Evolutionary conservation across 2,113 vertebrate species (phyloP).

Genomic region (Turnix velox): DNA sequence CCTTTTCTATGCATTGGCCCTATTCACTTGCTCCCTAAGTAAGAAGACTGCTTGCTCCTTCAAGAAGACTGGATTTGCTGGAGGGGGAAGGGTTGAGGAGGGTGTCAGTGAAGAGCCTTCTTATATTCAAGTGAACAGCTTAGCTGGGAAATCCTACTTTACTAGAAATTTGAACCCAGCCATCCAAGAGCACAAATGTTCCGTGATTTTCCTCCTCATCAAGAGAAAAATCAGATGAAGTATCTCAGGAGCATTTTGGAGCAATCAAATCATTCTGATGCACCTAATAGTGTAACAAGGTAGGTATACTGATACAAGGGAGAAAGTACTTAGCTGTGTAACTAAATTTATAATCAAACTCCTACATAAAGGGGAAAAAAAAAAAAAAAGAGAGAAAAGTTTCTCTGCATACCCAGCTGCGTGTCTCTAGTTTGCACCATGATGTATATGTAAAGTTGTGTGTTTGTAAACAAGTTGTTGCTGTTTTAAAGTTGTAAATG

Average conservation of each 20-base stretch:
- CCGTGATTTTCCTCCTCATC: not conserved
- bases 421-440: not conserved
- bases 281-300: not conserved
- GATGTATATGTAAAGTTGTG: not conserved
- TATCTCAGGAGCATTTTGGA: not conserved
- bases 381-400: not conserved
- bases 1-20: not conserved
- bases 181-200: not conserved
- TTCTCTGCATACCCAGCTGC: not conserved
- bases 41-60: too few relatives aligned
- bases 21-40: not conserved
- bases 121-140: not conserved
- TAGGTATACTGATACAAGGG: not conserved
- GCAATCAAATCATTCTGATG: not conserved
- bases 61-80: not conserved
- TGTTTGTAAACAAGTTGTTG: not conserved
- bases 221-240: constrained; percentile 2
- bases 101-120: not conserved
- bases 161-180: not conserved
- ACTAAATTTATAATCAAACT: not conserved
- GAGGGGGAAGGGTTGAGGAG: not conserved
- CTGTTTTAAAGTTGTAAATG: too few relatives aligned
- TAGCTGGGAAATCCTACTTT: not conserved
- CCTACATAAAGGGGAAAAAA: not conserved
- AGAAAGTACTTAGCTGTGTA: not conserved